Base-by-base conservation (phyloP, 2,797 vertebrate genomes). In the Thripadectes ignobilis region DNA sequence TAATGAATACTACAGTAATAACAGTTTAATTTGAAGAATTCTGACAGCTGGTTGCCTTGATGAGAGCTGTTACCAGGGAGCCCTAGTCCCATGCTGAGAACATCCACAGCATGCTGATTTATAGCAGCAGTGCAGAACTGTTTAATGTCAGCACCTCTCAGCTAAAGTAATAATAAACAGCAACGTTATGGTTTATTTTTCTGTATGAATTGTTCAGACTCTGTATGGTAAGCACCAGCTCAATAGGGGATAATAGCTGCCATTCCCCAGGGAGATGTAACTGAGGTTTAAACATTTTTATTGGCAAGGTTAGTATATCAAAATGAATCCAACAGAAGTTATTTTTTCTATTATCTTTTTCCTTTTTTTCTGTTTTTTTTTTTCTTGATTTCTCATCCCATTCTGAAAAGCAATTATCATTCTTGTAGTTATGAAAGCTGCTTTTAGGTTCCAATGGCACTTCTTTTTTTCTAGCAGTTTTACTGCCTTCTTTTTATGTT, bases 111-210 rank as follows among this genome's bases (percentile, higher is more conserved):
- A 96, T 97, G 97, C 97, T 98, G 98, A 98, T 98, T 98, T 98
- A 98, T 97, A 98, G 97, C 98, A 98, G 97, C 96, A 96, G 97
- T 97, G 95, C 97, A 97, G 98, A 98, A 97, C 98, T 98, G 98
- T 98, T 98, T 98, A 98, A 98, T 98, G 98, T 98, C 98, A 98
- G 98, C 98, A 98, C 98, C 97, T 98, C 97, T 98, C 97, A 97
- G 97, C 97, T 98, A 92, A 98, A 98, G 98, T 96, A 98, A 98
- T 98, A 98, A 98, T 98, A 98, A 98, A 98, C 98, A 98, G 97
- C 97, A 98, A 98, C 89, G 97, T 97, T 98, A 98, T 97, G 97
- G 97, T 98, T 98, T 98, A 98, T 98, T 98, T 98, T 98, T 98
- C 98, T 97, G 96, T 98, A 98, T 97, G 97, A 98, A 98, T 98